Evolutionary conservation across 2,888 invertebrate species (phyloP), one percentile per base, ranked within the genome.

Genomic region (Plusia festucae): DNA sequence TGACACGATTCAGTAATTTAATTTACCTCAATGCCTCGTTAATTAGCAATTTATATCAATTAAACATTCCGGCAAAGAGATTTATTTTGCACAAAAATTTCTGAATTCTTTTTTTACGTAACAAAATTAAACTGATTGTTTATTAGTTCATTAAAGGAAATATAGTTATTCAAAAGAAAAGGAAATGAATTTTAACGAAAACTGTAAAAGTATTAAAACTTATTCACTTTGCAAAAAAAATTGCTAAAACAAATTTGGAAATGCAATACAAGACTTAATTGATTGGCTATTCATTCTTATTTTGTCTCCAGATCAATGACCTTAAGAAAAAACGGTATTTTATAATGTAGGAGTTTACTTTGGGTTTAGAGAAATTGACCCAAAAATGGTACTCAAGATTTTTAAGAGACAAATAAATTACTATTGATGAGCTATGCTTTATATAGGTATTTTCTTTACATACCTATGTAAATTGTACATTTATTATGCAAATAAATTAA

Each of bases 1-100:
- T 71, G 77, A 82, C 81, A 82, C 70, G 77, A 80, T 73, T 70
- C 64, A 67, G 67, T 80, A 76, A 83, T 85, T 85, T 63, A 82
- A 82, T 81, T 79, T 73, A 78, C 46, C 65, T 61, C 56, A 52
- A 63, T 65, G 64, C 69, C 68, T 68, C 65, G 65, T 72, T 79
- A 70, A 76, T 81, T 79, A 70, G 49, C 24, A 61, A 80, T 73
- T 49, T 70, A 44, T 68, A 70, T 69, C 53, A 78, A 70, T 76
- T 58, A 24, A 58, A 61, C 20, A 53, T 68, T 34, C n/a, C 53
- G 54, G 15, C 69, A 63, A 65, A 65, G 65, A 24, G 49, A 60
- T 65, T 71, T 58, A 55, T 51, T 58, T 49, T 22, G 15, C 1
- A 7, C 16, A 30, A 11, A 30, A 30, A 44, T 9, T 44, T 30